Evolutionary conservation across 2,113 vertebrate genomes (phyloP).

Genomic region (Salvelinus fontinalis): DNA sequence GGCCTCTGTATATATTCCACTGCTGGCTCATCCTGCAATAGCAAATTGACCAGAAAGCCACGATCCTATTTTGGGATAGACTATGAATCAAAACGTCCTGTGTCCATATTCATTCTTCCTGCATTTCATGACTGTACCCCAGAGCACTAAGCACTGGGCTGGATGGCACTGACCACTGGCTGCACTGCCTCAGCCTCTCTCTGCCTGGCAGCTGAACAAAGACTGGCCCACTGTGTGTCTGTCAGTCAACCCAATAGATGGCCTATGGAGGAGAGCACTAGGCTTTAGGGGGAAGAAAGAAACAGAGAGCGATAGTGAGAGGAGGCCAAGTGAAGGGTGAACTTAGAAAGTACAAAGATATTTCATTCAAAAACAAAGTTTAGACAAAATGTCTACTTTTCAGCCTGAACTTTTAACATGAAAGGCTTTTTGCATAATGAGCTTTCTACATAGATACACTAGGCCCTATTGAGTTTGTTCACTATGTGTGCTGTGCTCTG

Average conservation of each 20-base stretch:
- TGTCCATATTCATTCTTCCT: constrained; percentile 49
- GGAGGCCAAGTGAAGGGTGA: constrained; percentile 3
- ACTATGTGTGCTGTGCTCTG: constrained; percentile 10
- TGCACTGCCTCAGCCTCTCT: constrained; percentile 20
- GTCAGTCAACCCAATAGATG: constrained; percentile 18
- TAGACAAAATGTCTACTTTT: background rate
- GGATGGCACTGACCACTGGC: constrained; percentile 32
- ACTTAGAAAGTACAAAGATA: background rate
- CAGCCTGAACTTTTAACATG: constrained; percentile 2
- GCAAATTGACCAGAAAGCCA: constrained; percentile 68
- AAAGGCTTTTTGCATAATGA: background rate
- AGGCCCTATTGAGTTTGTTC: no score
- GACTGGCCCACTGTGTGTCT: constrained; percentile 35
- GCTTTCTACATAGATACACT: background rate
- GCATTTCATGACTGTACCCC: constrained; percentile 36
- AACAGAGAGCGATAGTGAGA: background rate
- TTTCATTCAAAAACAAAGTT: background rate
- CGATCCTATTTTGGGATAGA: constrained; percentile 62
- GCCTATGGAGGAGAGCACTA: background rate
- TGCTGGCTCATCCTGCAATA: constrained; percentile 61
- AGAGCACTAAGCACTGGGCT: constrained; percentile 4
- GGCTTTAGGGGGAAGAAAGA: background rate
- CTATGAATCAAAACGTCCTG: constrained; percentile 57
- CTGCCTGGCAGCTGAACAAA: constrained; percentile 25
- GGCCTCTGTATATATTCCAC: constrained; percentile 60